Conservation (phyloP, 2,888 invertebrate species). For the Glaucopsyche alexis region DNA sequence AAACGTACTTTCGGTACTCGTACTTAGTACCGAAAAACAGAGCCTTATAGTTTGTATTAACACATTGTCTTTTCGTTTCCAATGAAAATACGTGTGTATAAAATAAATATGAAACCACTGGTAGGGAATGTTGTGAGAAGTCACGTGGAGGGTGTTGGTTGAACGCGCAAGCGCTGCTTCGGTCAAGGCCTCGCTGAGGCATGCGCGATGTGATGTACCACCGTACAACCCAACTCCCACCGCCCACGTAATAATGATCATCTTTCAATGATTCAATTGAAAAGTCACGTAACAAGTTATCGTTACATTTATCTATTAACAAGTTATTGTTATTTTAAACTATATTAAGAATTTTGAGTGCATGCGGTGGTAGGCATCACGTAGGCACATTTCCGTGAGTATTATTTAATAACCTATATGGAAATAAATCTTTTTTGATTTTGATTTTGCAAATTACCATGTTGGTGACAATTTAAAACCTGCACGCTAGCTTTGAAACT, state of each 20-base stretch:
- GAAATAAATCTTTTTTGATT: no score
- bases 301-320: no score
- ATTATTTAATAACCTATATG: no score
- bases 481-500: no score
- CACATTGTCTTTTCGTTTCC: not conserved
- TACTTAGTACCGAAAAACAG: no score
- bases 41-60: slow-evolving; percentile 32
- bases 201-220: slow-evolving; percentile 12
- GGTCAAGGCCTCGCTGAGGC: slow-evolving; percentile 69
- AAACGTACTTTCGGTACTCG: no score
- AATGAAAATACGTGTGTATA: not conserved
- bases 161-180: slow-evolving; percentile 49
- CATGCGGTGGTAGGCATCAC: no score
- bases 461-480: no score
- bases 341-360: not conserved
- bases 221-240: not conserved
- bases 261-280: not conserved
- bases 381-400: no score
- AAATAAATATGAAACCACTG: slow-evolving; percentile 45
- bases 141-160: slow-evolving; percentile 54
- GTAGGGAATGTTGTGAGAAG: slow-evolving; percentile 52
- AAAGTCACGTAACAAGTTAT: not conserved
- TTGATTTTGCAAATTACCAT: no score
- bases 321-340: not conserved
- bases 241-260: not conserved